Base-by-base conservation (phyloP, 1,140 invertebrate genomes). In the Laupala kohalensis region DNA sequence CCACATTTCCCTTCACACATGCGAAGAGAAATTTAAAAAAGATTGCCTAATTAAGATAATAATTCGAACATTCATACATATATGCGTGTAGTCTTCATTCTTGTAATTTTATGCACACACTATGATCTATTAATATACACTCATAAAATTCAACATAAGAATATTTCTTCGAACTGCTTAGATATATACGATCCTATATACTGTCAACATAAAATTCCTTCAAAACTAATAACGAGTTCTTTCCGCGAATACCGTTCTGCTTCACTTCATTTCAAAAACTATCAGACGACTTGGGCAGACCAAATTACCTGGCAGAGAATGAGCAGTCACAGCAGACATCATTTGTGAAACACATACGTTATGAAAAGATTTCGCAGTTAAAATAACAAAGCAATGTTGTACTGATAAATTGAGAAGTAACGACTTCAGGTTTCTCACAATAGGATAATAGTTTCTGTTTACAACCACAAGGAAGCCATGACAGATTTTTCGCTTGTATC, bases 281-380 rank as follows among this genome's bases (percentile, higher is more conserved):
- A 68, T n/a, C n/a, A 29, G 6, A 71, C 70, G 29, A 64, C 63
- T 64, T 66, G 23, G 6, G 25, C 64, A 25, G 64, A 53, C 37
- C 9, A 53, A 53, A 63, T 72, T 72, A 72, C 71, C 71, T 72
- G 71, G 28, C 65, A 72, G 65, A 72, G 71, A 26, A 37, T 72
- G 71, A 28, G 71, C 68, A 72, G 71, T 72, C 25, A 72, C 71
- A 68, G 71, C 71, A 68, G 71, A 72, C 71, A 72, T 72, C 71
- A 27, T 64, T 67, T 25, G 73, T 66, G n/a, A 74, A 72, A 74
- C 69, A 69, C 73, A 74, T 74, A 62, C 73, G 73, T 71, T 65
- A 72, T 27, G 26, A 64, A 15, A 28, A 30, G 53, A 25, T 72
- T 72, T 69, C 25, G 25, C 37, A 13, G 19, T 53, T 53, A 53